Base-by-base conservation (phyloP, 1,140 invertebrate species). In the Periplaneta americana region DNA sequence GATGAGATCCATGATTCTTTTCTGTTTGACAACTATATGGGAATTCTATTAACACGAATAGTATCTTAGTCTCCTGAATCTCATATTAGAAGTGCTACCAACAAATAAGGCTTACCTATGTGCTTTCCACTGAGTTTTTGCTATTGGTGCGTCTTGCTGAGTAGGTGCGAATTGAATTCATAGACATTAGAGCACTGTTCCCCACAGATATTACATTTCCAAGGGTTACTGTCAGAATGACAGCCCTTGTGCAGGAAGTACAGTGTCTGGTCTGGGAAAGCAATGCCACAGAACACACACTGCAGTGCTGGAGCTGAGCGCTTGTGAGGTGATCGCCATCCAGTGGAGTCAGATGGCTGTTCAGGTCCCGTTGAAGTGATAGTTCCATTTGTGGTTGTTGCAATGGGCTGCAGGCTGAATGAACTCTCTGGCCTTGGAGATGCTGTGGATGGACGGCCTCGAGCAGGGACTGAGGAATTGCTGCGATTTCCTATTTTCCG, bases 141-240 rank as follows among this genome's bases (percentile, higher is more conserved):
- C 83, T 84, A 94, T 90, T 97, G 95, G 90, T 98, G 96, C 88
- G 95, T 96, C 87, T 97, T 97, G 88, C 96, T 97, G 82, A 98
- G 90, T 86, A 98, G 91, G 92, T 99, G 98, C 83, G 97, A 96
- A 90, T 98, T 98, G 90, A 99, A 99, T 88, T 98, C 96, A 88
- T 98, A 98, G 37, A 98, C 94, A 86, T 98, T 97, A 86, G 93
- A 94, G 88, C 96, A 98, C 85, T 95, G 93, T 88, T 97, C 95
- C 34, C 97, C 97, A 88, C 98, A 99, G 84, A 98, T 96, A 90
- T 99, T 99, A 89, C 98, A 99, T 88, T 97, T 97, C 97, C 97
- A 99, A 0, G 98, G 97, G 90, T 98, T 98, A 83, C 96, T 95
- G 85, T 98, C 96, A 83, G 96, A 97, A 90, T 99, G 98, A 87